A percentile compares a stretch with the other conserved stretches of the same genome.
Conservation (phyloP, 2,888 invertebrate genomes). For the Drosophila recens region DNA sequence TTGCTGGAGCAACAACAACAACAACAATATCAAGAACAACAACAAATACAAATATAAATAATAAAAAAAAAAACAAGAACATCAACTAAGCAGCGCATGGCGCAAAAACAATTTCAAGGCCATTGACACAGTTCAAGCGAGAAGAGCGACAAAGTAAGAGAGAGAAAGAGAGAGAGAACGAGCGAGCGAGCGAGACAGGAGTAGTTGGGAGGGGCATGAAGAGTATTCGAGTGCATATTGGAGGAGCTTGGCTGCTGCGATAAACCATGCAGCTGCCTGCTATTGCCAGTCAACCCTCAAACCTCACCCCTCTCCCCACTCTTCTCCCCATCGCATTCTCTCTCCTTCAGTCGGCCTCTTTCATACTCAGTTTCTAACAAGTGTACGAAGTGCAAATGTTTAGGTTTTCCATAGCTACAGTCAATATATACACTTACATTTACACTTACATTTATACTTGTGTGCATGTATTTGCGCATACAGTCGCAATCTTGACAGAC, state of each 20-base stretch:
- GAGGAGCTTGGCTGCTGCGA: constrained; percentile 71
- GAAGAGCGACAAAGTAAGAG: constrained; percentile 30
- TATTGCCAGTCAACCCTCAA: background rate
- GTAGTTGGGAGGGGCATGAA: constrained; percentile 37
- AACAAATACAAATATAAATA: constrained; percentile 22
- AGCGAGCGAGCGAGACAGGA: constrained; percentile 2
- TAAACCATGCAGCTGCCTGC: constrained; percentile 67
- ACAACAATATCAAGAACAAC: constrained; percentile 6
- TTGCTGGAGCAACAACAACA: constrained; percentile 35
- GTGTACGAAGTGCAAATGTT: constrained; percentile 76
- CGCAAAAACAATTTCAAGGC: constrained; percentile 80
- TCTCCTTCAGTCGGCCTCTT: constrained; percentile 20
- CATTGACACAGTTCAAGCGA: constrained; percentile 78
- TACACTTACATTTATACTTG: background rate
- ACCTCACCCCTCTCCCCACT: background rate
- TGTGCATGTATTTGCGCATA: background rate
- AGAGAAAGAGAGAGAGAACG: background rate
- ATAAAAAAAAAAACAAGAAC: constrained; percentile 48
- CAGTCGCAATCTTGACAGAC: constrained; percentile 31
- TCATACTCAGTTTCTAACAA: constrained; percentile 59
- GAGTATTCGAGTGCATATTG: constrained; percentile 67
- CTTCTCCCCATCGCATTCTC: background rate
- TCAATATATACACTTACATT: constrained; percentile 35
- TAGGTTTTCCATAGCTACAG: constrained; percentile 59
- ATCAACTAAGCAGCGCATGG: constrained; percentile 63